Base-by-base conservation (phyloP, 2,888 invertebrate species). In the Hemithea aestivaria region DNA sequence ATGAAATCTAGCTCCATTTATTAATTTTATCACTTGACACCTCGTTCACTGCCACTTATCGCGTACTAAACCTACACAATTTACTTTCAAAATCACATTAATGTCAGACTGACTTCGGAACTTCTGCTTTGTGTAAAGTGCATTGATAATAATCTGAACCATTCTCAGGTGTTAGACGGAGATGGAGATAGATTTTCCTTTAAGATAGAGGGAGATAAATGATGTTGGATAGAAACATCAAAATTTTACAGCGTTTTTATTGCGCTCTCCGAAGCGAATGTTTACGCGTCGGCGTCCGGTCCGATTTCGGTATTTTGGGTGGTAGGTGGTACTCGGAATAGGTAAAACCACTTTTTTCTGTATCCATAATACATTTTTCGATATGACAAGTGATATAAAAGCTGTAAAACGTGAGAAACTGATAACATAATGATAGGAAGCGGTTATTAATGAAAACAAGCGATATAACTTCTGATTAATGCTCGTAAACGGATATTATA, bases 101-200 rank as follows among this genome's bases (percentile, higher is more conserved):
- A 83, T 70, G 85, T 87, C 85, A 81, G 75, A 27, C 62, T 38
- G 51, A 69, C 66, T 73, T 74, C 64, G 68, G 71, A 69, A 76
- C 79, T 81, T 87, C 85, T 87, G 85, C 78, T 85, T 85, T 83
- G 75, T 87, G 85, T 87, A 84, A 87, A 87, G 80, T 84, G 82
- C 85, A 84, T 85, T 83, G 85, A 85, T 87, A 84, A 82, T 85
- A 82, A 82, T 84, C 83, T 73, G 64, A 67, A 62, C 76, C 73
- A 74, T 80, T 81, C 80, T 78, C 71, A 65, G 68, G 56, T 43
- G 69, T 20, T 51, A 4, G 65, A 76, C 45, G 1, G 68, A 30
- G 73, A 77, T 7, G 48, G 47, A 16, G 20, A 50, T 66, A 60
- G 11, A 10, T 5, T n/a, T 35, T 3, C 5, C 0, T 0, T 7